Conservation (phyloP, 2,888 invertebrate genomes). For the Eumerus sabulonum region DNA sequence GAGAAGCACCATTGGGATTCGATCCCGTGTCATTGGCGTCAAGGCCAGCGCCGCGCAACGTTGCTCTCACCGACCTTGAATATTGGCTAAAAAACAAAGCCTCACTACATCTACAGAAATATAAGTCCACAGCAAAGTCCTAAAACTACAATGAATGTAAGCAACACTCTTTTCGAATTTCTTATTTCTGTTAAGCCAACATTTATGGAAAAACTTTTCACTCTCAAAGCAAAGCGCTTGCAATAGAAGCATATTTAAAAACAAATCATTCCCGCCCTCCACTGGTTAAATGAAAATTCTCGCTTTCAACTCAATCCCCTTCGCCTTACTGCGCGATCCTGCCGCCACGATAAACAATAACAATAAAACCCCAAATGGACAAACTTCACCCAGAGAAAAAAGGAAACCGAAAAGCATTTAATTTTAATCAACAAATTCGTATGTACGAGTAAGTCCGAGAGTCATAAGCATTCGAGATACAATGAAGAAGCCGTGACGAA, state of each 20-base stretch:
- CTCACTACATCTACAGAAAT: no score
- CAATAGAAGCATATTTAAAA: constrained; percentile 65
- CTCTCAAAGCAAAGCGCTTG: constrained; percentile 43
- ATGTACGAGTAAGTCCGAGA: constrained; percentile 8
- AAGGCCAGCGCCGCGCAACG: no score
- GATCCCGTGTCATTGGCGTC: no score
- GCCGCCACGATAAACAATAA: constrained; percentile 49
- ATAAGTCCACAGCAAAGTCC: no score
- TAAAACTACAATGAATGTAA: no score
- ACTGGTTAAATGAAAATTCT: constrained; percentile 60
- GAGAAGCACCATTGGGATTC: no score
- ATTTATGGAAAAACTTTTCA: constrained; percentile 28
- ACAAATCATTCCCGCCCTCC: constrained; percentile 60
- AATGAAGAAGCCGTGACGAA: constrained; percentile 1
- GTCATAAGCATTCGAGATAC: background rate
- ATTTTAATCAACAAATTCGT: constrained; percentile 66
- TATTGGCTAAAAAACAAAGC: no score
- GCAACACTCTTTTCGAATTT: no score
- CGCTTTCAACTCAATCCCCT: constrained; percentile 28
- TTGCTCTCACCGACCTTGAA: no score
- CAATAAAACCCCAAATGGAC: constrained; percentile 61
- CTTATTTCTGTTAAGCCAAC: constrained; percentile 43
- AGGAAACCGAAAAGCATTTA: constrained; percentile 46
- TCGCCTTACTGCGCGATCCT: background rate
- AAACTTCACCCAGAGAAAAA: constrained; percentile 38